Percentiles rank a stretch among this genome's conserved stretches.
These are phyloP conservation scores for Deilephila elpenor DNA, from an alignment of 2,888 invertebrate genomes.

Conservation along the genomic window DNA sequence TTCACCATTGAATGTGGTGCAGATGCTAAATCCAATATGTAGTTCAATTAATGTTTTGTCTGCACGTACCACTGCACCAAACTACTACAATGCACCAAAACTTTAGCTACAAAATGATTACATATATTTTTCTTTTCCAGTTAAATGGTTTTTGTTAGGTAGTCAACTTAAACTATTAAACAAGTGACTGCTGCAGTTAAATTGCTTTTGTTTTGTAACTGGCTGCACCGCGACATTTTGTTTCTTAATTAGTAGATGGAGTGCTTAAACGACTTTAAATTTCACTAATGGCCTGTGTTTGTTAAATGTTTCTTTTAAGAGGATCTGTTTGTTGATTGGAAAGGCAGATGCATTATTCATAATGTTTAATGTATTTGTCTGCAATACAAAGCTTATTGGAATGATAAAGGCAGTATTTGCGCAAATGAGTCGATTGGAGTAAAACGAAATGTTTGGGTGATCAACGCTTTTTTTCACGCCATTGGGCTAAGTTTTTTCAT, in stretches of 20 bases:
- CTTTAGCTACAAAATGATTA: too few species aligned
- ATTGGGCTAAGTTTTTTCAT: too few species aligned
- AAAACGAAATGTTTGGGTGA: too few species aligned
- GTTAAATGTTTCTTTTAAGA: background rate
- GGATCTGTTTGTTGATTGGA: background rate
- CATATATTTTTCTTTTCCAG: too few species aligned
- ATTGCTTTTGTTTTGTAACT: conserved; percentile 19
- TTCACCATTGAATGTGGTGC: too few species aligned
- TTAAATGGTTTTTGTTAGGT: background rate
- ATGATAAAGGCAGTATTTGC: too few species aligned
- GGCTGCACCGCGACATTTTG: background rate
- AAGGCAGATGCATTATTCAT: background rate
- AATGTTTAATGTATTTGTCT: background rate
- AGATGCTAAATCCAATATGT: too few species aligned
- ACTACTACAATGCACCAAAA: too few species aligned
- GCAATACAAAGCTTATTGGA: background rate
- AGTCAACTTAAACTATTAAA: conserved; percentile 1
- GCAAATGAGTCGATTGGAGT: too few species aligned
- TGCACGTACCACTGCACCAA: too few species aligned
- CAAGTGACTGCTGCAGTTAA: conserved; percentile 11
- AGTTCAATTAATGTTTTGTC: too few species aligned
- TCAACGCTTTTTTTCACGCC: too few species aligned
- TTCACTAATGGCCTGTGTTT: background rate
- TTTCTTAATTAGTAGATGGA: background rate
- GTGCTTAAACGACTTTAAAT: background rate